Evolutionary conservation across 2,888 invertebrate genomes (phyloP), one percentile per base, ranked within the genome.

Genomic region (Galerucella nymphaeae): DNA sequence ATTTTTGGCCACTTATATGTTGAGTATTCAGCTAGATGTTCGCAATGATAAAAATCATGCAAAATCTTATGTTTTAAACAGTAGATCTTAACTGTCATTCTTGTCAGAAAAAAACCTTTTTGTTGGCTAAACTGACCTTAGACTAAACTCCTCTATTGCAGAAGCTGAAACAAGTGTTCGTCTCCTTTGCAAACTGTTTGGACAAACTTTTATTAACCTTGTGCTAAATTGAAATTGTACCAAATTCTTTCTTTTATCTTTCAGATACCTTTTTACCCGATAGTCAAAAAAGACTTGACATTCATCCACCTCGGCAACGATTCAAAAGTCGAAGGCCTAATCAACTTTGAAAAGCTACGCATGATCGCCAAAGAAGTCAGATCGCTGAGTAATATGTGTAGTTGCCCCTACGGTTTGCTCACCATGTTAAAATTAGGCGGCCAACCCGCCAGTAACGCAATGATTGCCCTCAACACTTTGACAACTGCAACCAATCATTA

Each of bases 281-380:
- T 96, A 59, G 96, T 96, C 9, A 95, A 95, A 83, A 96, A 96
- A 88, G 99, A 99, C 88, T 89, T 99, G 80, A 99, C 98, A 10
- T 99, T 99, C 84, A 98, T 99, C 79, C 96, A 99, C 87, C 90
- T 98, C 79, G 99, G 99, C 50, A 99, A 99, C 87, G 96, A 98
- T 84, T 95, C 96, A 0, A 90, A 92, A 83, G 93, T 96, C 5
- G 96, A 97, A 85, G 91, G 92, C 71, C 89, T 97, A 85, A 93
- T 98, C 1, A 99, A 99, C 87, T 99, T 99, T 85, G 99, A 99
- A 86, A 99, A 99, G 86, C 89, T 99, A 73, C 90, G 99, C 78
- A 98, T 99, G 97, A 96, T 99, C 78, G 97, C 99, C 66, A 98
- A 98, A 87, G 98, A 99, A 89, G 95, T 96, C 38, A 89, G 96